Evolutionary conservation across 2,888 invertebrate species (phyloP).

Genomic region (Luperina nickerlii): DNA sequence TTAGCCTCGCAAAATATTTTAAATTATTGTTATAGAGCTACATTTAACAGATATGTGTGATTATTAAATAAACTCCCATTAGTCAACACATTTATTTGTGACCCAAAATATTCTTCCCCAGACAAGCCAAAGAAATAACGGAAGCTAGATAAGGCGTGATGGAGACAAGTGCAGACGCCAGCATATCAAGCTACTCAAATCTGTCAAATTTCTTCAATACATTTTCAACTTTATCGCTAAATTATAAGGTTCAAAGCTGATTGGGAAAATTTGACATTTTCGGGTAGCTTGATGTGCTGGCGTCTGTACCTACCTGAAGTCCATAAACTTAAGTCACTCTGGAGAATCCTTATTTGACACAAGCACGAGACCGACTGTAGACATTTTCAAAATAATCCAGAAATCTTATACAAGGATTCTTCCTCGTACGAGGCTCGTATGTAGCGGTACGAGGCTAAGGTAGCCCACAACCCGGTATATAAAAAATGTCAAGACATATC

Average conservation of each 20-base stretch:
- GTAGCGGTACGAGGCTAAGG: background rate
- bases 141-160: conserved; percentile 23
- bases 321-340: conserved; percentile 14
- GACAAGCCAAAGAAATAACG: conserved; percentile 8
- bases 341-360: conserved; percentile 25
- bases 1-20: background rate
- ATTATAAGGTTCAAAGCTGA: too few relatives aligned
- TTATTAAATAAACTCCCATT: background rate
- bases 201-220: too few relatives aligned
- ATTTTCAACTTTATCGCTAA: too few relatives aligned
- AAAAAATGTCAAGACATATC: conserved; percentile 32
- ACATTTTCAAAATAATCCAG: conserved; percentile 10
- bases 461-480: conserved; percentile 1
- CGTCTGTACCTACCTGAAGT: background rate
- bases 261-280: too few relatives aligned
- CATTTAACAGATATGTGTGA: background rate
- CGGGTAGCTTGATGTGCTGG: too few relatives aligned
- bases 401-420: background rate
- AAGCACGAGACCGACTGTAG: conserved; percentile 2
- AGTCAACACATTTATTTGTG: background rate
- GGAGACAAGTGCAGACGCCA: background rate
- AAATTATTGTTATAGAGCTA: background rate
- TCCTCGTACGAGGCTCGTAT: too few relatives aligned
- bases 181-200: too few relatives aligned
- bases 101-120: background rate